phyloP scores from a whole-genome alignment of 2,888 invertebrate genomes.

The Tolmerus cingulatus region DNA sequence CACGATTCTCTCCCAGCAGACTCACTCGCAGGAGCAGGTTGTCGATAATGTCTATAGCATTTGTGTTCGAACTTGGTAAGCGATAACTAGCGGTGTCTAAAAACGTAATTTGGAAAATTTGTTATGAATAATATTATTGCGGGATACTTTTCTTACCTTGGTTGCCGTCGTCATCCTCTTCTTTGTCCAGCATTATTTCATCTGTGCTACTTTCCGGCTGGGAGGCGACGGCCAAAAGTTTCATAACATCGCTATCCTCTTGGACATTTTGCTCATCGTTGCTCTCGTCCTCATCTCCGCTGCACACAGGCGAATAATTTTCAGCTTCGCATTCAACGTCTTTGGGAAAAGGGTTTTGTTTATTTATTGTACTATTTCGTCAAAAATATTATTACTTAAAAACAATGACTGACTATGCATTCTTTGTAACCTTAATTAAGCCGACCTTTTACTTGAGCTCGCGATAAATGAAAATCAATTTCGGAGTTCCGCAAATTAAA shows the following conservation, averaged over 20 bases:
- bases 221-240: slow-evolving; percentile 57
- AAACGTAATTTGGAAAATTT: too few species aligned
- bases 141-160: slow-evolving; percentile 49
- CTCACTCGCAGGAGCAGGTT: slow-evolving; percentile 59
- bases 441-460: too few species aligned
- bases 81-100: not conserved
- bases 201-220: slow-evolving; percentile 56
- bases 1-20: slow-evolving; percentile 57
- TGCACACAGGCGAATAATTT: slow-evolving; percentile 63
- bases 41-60: slow-evolving; percentile 55
- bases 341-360: not conserved
- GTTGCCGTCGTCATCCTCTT: slow-evolving; percentile 59
- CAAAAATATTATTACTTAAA: too few species aligned
- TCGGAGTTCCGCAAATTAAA: too few species aligned
- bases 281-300: slow-evolving; percentile 58
- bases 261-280: slow-evolving; percentile 52
- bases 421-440: too few species aligned
- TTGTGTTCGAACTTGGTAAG: not conserved
- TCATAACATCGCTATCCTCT: slow-evolving; percentile 57
- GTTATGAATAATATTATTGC: not conserved
- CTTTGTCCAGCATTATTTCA: slow-evolving; percentile 59
- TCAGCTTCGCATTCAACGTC: slow-evolving; percentile 53
- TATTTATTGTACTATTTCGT: too few species aligned
- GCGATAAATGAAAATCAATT: too few species aligned
- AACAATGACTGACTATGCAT: too few species aligned